Percentiles rank a stretch among this genome's conserved stretches.
Evolutionary conservation across 2,113 vertebrate genomes (phyloP).

Genomic region (Sus scrofa): T2T-Sscrofa CM000813.6:114736001-114736500

Average conservation of each 20-base stretch:
- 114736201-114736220: not conserved
- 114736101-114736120: not conserved
- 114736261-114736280: not conserved
- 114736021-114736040: not conserved
- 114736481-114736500: no score
- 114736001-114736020: not conserved
- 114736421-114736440: no score
- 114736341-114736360: no score
- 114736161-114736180: not conserved
- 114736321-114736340: not conserved
- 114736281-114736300: not conserved
- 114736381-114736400: no score
- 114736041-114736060: not conserved
- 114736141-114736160: not conserved
- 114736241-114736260: not conserved
- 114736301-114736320: fast-evolving
- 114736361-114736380: no score
- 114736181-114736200: not conserved
- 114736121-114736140: not conserved
- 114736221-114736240: not conserved
- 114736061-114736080: not conserved
- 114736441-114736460: no score
- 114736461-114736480: no score
- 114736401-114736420: no score
- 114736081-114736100: not conserved